A percentile compares a stretch with the other conserved stretches of the same genome.
These are phyloP conservation scores for Drosophila funebris DNA, from an alignment of 1,140 invertebrate species.

Conservation along the genomic window DNA sequence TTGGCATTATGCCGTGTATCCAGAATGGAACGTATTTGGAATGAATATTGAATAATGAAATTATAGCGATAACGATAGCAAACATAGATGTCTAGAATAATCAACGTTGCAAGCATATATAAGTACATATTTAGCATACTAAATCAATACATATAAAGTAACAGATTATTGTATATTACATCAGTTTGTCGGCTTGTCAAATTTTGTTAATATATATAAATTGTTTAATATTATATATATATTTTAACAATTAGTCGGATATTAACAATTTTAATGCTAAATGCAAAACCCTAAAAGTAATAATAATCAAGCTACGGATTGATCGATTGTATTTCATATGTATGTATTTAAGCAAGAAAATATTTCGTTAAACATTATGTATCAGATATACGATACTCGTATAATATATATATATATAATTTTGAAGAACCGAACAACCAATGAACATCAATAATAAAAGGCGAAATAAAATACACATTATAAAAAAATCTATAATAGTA, in stretches of 20 bases:
- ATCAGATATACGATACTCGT: slow-evolving; percentile 48
- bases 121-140: slow-evolving; percentile 43
- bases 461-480: slow-evolving; percentile 49
- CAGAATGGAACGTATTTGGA: slow-evolving; percentile 29
- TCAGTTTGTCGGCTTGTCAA: slow-evolving; percentile 73
- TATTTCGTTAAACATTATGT: slow-evolving; percentile 64
- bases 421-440: slow-evolving; percentile 55
- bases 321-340: slow-evolving; percentile 52
- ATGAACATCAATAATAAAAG: slow-evolving; percentile 59
- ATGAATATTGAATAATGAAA: slow-evolving; percentile 43
- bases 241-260: slow-evolving; percentile 68
- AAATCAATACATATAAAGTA: slow-evolving; percentile 33
- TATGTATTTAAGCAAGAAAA: slow-evolving; percentile 58
- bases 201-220: slow-evolving; percentile 69
- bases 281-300: slow-evolving; percentile 27
- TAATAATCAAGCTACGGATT: slow-evolving; percentile 52
- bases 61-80: slow-evolving; percentile 61
- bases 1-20: slow-evolving; percentile 20
- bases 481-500: neutral
- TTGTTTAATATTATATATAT: slow-evolving; percentile 64
- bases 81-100: slow-evolving; percentile 76
- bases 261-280: slow-evolving; percentile 63
- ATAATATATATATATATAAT: slow-evolving; percentile 53
- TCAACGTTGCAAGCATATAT: slow-evolving; percentile 60
- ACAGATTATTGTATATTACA: slow-evolving; percentile 67